Evolutionary conservation across 2,797 vertebrate species (phyloP).

Genomic region (Fratercula arctica): DNA sequence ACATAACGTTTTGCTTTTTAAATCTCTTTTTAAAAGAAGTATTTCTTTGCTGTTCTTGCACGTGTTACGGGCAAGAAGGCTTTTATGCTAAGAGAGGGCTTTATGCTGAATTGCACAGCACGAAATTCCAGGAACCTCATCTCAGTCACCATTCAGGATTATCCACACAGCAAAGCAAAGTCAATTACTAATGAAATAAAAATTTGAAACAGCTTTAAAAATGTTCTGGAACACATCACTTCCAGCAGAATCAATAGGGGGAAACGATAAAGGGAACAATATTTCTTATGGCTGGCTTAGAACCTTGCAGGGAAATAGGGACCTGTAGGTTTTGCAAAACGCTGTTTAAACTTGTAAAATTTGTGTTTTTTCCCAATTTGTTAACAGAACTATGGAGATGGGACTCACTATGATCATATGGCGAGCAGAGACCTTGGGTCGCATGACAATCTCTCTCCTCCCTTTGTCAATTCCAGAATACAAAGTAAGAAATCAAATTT

Average conservation of each 20-base stretch:
- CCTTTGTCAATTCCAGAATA: constrained; percentile 92
- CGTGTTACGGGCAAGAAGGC: accelerated
- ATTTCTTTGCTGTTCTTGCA: neutral
- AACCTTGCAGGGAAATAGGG: neutral
- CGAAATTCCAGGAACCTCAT: neutral
- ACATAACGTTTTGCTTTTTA: neutral
- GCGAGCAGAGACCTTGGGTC: constrained; percentile 88
- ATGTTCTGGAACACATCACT: neutral
- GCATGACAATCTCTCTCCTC: constrained; percentile 93
- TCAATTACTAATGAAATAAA: neutral
- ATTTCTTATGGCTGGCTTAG: neutral
- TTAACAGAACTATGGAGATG: constrained; percentile 89
- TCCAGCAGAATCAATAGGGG: neutral
- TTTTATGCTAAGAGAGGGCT: neutral
- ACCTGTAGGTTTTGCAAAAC: neutral
- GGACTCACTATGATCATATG: constrained; percentile 89
- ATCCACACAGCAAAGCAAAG: neutral
- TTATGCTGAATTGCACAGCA: neutral
- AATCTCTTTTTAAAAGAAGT: neutral
- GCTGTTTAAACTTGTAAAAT: neutral
- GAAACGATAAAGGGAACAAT: neutral
- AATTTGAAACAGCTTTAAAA: neutral
- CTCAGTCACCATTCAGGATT: neutral
- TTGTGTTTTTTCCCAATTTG: neutral
- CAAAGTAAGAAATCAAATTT: constrained; percentile 81